Evolutionary conservation across 2,888 invertebrate genomes (phyloP), one percentile per base, ranked within the genome.

Genomic region (Criorhina ranunculi): DNA sequence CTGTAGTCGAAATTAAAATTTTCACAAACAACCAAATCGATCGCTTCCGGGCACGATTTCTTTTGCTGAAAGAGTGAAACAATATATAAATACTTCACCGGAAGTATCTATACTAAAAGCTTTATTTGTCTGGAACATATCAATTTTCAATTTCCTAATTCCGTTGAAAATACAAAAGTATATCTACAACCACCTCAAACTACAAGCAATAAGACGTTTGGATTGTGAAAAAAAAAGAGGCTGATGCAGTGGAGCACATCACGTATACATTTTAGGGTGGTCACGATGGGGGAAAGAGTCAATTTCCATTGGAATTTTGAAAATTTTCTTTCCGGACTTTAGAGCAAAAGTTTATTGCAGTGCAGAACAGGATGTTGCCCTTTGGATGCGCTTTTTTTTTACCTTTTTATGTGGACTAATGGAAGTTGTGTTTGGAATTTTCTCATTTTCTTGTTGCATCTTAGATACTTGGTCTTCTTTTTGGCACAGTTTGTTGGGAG

Each of bases 141-240:
- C 66, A 31, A 73, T 66, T 79, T 79, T 75, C 79, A 73, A 79
- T 79, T 79, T 79, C 66, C 73, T 79, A 73, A 73, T 79, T 66
- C 73, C 44, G 31, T 64, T 24, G 49, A 64, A 79, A 33, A 62
- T 44, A 72, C 24, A 40, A 66, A 66, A 51, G 5, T 17, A n/a
- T 33, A n/a, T 33, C 11, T 19, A 19, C 29, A n/a, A 31, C 29
- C 9, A 1, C 12, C 12, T 29, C 31, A 0, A 35, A 33, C n/a
- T 17, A 49, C n/a, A 12, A 33, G 51, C 51, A 53, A 15, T 51
- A 72, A 49, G 12, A 31, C 49, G 2, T 8, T 12, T 9, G 15
- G 19, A 53, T 49, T 46, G 19, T 19, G n/a, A 17, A 64, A 15
- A 6, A 15, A n/a, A 66, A 51, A 5, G 46, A 64, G 7, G 8